A percentile compares a stretch with the other conserved stretches of the same genome.
These are phyloP conservation scores for Drosophila kuntzei DNA, from an alignment of 2,888 invertebrate species.

Conservation along the genomic window DNA sequence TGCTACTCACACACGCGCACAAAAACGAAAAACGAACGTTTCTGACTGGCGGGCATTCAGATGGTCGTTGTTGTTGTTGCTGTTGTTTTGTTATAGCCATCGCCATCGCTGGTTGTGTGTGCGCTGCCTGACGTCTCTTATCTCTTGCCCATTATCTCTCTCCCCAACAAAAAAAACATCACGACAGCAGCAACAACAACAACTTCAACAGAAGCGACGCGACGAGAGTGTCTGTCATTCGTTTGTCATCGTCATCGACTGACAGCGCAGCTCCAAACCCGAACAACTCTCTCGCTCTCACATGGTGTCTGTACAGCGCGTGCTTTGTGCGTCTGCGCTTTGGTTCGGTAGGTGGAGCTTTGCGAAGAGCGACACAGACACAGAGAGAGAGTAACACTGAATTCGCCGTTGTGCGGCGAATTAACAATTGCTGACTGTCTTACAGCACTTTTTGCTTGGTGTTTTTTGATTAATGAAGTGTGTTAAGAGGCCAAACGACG, in stretches of 20 bases:
- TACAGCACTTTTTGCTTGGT: slow-evolving; percentile 52
- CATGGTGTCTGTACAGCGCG: slow-evolving; percentile 30
- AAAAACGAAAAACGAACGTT: slow-evolving; percentile 69
- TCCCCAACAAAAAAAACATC: slow-evolving; percentile 39
- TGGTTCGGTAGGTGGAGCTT: slow-evolving; percentile 75
- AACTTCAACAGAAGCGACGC: slow-evolving; percentile 33
- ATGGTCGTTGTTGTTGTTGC: slow-evolving; percentile 45
- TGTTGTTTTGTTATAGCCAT: slow-evolving; percentile 52
- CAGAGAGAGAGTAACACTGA: slow-evolving; percentile 13
- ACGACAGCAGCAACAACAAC: slow-evolving; percentile 15
- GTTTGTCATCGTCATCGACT: slow-evolving; percentile 79
- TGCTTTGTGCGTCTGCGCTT: slow-evolving; percentile 64
- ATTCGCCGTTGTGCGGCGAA: slow-evolving; percentile 51
- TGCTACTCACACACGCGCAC: slow-evolving; percentile 62
- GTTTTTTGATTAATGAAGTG: slow-evolving; percentile 83
- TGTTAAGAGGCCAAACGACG: slow-evolving; percentile 84
- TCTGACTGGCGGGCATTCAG: slow-evolving; percentile 84
- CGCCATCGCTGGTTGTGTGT: slow-evolving; percentile 64
- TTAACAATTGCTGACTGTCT: slow-evolving; percentile 24
- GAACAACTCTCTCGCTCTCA: slow-evolving; percentile 39
- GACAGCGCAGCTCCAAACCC: slow-evolving; percentile 49
- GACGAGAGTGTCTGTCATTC: slow-evolving; percentile 81
- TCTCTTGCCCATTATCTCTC: slow-evolving; percentile 85
- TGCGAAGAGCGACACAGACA: slow-evolving; percentile 27
- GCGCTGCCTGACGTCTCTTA: slow-evolving; percentile 81